Base-by-base conservation (phyloP, 2,113 vertebrate genomes). In the pig (Sus scrofa) region DNA sequence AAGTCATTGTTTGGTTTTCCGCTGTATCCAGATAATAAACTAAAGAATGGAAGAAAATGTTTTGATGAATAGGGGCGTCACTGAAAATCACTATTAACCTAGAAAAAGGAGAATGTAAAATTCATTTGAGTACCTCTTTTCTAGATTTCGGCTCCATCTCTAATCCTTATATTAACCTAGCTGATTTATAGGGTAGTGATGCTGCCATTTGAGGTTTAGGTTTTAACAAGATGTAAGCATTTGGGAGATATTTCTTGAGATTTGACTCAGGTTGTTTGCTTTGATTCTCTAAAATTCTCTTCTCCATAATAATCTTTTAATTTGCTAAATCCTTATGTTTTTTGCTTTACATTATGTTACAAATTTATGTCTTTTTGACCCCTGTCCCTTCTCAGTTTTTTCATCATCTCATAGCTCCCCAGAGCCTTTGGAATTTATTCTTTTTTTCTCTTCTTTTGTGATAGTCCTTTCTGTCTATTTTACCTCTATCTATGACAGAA, bases 11-110 rank as follows among this genome's bases (percentile, higher is more conserved):
- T 93, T 86, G 54, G 58, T 39, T 83, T 39, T 52, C 89, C 62
- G 89, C 50, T 86, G 50, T 71, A 54, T 20, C 24, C 71, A 94
- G 86, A 89, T 75, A 97, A 96, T 92, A 86, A 96, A 82, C 44
- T 32, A 70, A 93, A 91, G 70, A 91, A 88, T 90, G 22, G 86
- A 93, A 96, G 52, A 37, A 93, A 89, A 34, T 56, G 32, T 81
- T 91, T 94, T 96, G 95, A 97, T 93, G 65, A 93, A 96, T 93
- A 96, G 89, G 82, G 11, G 6, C 19, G 0, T 91, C 96, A 88
- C 83, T 71, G 83, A 22, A 95, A 93, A 95, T 97, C 91, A 94
- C 91, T 83, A 85, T 65, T 86, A 91, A 87, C 58, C 56, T 79
- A 32, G 85, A 96, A 91, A 75, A 65, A 79, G 30, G 56, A 68